Percentiles rank a stretch among this genome's conserved stretches.
These are phyloP conservation scores for Cheilosia grossa DNA, from an alignment of 2,888 invertebrate species.

Conservation along the genomic window DNA sequence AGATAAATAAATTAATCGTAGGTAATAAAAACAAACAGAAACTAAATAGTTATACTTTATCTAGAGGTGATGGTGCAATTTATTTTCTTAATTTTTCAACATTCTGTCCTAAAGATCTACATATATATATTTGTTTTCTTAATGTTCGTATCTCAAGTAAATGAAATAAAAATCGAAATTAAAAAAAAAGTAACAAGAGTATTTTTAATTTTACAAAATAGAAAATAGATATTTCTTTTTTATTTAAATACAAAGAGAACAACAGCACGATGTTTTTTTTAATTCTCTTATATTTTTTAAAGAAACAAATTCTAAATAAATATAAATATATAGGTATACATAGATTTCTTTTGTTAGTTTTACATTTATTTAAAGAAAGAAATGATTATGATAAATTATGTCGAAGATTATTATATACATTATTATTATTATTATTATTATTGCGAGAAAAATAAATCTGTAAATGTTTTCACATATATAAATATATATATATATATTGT, in stretches of 20 bases:
- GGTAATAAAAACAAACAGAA: conserved; percentile 55
- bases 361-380: conserved; percentile 24
- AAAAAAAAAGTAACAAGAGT: conserved; percentile 15
- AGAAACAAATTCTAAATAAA: conserved; percentile 44
- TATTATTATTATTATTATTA: conserved; percentile 54
- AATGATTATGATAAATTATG: conserved; percentile 50
- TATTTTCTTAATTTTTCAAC: conserved; percentile 68
- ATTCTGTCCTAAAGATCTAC: conserved; percentile 66
- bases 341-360: conserved; percentile 38
- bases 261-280: conserved; percentile 38
- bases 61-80: conserved; percentile 76
- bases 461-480: conserved; percentile 64
- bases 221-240: conserved; percentile 4
- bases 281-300: conserved; percentile 27
- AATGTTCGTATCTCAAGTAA: conserved; percentile 16
- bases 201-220: conserved; percentile 32
- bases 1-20: conserved; percentile 69
- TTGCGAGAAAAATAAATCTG: conserved; percentile 55
- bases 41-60: conserved; percentile 55
- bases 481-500: conserved; percentile 57
- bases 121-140: conserved; percentile 20
- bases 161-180: neutral
- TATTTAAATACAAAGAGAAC: conserved; percentile 29
- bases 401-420: conserved; percentile 51
- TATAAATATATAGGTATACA: conserved; percentile 14